Percentiles rank a stretch among this genome's conserved stretches.
Conservation (phyloP, 2,888 invertebrate genomes). For the Phengaris alcon region DNA sequence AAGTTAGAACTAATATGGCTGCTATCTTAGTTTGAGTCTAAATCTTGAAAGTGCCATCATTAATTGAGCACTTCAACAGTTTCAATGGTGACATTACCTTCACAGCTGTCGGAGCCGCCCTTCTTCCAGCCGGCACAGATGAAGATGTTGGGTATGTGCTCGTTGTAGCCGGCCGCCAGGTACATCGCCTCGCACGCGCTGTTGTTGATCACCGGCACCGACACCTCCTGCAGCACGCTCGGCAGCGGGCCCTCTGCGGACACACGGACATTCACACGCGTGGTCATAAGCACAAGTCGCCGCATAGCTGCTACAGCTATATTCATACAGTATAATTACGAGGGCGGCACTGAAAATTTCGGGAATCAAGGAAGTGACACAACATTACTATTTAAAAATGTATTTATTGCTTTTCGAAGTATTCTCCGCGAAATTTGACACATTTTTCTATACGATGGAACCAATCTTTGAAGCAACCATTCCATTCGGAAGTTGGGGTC, state of each 20-base stretch:
- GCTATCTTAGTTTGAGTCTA: too few relatives aligned
- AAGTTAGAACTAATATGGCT: neutral
- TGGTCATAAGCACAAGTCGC: too few relatives aligned
- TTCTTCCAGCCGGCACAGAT: constrained; percentile 94
- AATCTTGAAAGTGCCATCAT: neutral
- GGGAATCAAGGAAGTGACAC: too few relatives aligned
- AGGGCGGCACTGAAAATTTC: too few relatives aligned
- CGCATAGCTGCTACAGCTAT: too few relatives aligned
- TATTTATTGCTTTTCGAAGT: too few relatives aligned
- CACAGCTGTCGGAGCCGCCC: constrained; percentile 95
- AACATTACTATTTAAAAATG: too few relatives aligned
- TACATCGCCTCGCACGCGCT: constrained; percentile 94
- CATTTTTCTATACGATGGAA: too few relatives aligned
- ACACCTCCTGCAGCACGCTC: constrained; percentile 93
- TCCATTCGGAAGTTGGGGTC: too few relatives aligned
- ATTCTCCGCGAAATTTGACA: too few relatives aligned
- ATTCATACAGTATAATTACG: too few relatives aligned
- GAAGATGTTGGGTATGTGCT: constrained; percentile 95
- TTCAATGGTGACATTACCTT: constrained; percentile 72
- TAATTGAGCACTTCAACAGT: neutral
- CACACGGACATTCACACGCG: neutral
- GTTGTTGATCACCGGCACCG: constrained; percentile 96
- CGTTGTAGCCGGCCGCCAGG: constrained; percentile 92
- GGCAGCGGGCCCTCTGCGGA: constrained; percentile 91
- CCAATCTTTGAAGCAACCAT: too few relatives aligned